Evolutionary conservation across 2,888 invertebrate genomes (phyloP).

Genomic region (Pherbina coryleti): DNA sequence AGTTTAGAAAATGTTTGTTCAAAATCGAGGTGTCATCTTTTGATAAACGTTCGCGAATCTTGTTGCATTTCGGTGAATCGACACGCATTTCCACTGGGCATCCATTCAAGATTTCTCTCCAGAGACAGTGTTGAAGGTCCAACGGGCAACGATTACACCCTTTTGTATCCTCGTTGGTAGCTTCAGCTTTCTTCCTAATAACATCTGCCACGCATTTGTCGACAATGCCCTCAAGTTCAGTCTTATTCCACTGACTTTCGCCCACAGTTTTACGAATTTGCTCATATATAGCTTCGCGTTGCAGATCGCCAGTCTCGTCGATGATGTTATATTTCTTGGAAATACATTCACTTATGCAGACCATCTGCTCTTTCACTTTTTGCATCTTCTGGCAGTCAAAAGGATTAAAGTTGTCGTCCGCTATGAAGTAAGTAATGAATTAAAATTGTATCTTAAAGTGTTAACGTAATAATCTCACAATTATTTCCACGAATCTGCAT

Average conservation of each 20-base stretch:
- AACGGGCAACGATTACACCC: constrained; percentile 50
- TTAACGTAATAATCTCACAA: constrained; percentile 39
- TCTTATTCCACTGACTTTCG: constrained; percentile 48
- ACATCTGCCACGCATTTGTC: constrained; percentile 52
- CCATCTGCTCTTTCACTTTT: constrained; percentile 49
- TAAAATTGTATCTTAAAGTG: neutral
- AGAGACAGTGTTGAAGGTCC: constrained; percentile 53
- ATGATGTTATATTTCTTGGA: constrained; percentile 49
- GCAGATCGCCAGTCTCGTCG: constrained; percentile 50
- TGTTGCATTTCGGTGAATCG: constrained; percentile 51
- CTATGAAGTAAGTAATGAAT: constrained; percentile 29
- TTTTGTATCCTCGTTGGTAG: neutral
- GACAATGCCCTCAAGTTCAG: constrained; percentile 48
- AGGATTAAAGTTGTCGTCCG: constrained; percentile 51
- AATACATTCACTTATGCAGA: constrained; percentile 54
- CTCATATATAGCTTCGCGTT: constrained; percentile 48
- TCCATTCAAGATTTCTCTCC: constrained; percentile 51
- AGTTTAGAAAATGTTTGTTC: constrained; percentile 48
- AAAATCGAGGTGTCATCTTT: constrained; percentile 47
- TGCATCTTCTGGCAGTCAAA: constrained; percentile 53
- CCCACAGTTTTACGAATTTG: constrained; percentile 47
- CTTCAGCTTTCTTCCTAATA: constrained; percentile 35
- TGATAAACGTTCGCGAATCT: constrained; percentile 50
- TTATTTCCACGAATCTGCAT: constrained; percentile 47
- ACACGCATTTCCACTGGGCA: constrained; percentile 55